Percentiles rank a stretch among this genome's conserved stretches.
Conservation (phyloP, 1,140 invertebrate species). For the Tetramorium parvispinum region DNA sequence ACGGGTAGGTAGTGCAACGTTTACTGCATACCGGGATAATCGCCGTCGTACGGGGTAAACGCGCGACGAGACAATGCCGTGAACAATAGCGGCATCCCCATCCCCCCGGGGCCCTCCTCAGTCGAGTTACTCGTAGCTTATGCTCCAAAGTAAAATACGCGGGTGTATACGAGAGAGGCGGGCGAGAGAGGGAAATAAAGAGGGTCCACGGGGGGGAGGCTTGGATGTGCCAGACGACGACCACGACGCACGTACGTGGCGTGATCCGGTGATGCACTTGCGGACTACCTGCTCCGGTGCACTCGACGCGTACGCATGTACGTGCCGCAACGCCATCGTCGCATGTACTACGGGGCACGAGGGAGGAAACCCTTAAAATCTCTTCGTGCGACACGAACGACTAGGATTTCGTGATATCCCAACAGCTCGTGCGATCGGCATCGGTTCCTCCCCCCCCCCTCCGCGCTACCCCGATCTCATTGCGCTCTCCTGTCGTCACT, state of each 20-base stretch:
- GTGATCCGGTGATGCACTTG: slow-evolving; percentile 34
- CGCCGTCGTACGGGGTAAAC: slow-evolving; percentile 38
- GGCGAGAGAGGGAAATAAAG: background rate
- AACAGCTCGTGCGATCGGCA: background rate
- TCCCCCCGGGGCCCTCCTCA: background rate
- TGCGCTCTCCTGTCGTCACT: background rate
- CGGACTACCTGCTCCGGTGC: background rate
- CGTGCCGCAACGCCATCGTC: background rate
- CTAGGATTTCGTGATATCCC: slow-evolving; percentile 42
- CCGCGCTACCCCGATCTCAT: background rate
- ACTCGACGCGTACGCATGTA: slow-evolving; percentile 10
- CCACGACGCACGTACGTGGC: slow-evolving; percentile 25
- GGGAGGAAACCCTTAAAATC: slow-evolving; percentile 44
- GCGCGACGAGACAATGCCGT: slow-evolving; percentile 42
- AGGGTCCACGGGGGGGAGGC: background rate
- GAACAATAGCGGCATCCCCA: slow-evolving; percentile 44
- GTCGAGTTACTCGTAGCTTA: slow-evolving; percentile 47
- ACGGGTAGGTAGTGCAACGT: slow-evolving; percentile 26
- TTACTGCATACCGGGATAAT: slow-evolving; percentile 55
- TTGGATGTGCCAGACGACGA: background rate
- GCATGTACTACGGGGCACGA: background rate
- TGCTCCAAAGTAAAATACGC: slow-evolving; percentile 57
- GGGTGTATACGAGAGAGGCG: background rate
- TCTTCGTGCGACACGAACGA: slow-evolving; percentile 1
- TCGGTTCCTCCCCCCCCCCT: background rate